Evolutionary conservation across 2,797 vertebrate species (phyloP).

Genomic region (Phylloscopus collybita): DNA sequence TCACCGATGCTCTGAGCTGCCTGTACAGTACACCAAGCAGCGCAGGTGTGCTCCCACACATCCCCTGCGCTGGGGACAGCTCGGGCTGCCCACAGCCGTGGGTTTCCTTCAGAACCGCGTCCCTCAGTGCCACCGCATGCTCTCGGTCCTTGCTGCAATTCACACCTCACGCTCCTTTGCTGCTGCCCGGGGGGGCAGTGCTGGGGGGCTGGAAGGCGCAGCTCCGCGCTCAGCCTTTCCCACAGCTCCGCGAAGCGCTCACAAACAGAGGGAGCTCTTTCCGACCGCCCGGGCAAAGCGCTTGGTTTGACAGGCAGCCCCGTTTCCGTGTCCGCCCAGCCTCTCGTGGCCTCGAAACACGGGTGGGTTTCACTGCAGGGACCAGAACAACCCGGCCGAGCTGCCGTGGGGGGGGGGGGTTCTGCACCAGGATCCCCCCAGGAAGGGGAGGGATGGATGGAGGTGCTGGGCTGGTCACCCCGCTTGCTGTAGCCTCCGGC

Average conservation of each 20-base stretch:
- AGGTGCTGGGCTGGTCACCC: neutral
- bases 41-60: rapidly evolving
- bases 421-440: neutral
- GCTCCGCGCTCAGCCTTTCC: neutral
- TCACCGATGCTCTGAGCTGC: neutral
- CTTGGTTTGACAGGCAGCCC: neutral
- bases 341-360: rapidly evolving
- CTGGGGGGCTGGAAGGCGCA: neutral
- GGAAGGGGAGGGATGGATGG: neutral
- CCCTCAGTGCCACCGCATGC: rapidly evolving
- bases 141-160: neutral
- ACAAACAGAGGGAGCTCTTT: slow-evolving; percentile 42
- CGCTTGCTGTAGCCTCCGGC: rapidly evolving
- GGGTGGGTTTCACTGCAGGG: neutral
- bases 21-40: rapidly evolving
- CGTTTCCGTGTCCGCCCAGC: neutral
- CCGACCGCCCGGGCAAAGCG: neutral
- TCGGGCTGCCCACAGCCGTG: rapidly evolving
- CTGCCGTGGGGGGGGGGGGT: rapidly evolving
- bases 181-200: neutral
- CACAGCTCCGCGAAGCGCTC: neutral
- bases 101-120: neutral
- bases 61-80: neutral
- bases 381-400: rapidly evolving
- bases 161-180: neutral